Percentiles rank a stretch among this genome's conserved stretches.
Evolutionary conservation across 1,140 invertebrate species (phyloP).

Genomic region (Xylocopa sonorina): DNA sequence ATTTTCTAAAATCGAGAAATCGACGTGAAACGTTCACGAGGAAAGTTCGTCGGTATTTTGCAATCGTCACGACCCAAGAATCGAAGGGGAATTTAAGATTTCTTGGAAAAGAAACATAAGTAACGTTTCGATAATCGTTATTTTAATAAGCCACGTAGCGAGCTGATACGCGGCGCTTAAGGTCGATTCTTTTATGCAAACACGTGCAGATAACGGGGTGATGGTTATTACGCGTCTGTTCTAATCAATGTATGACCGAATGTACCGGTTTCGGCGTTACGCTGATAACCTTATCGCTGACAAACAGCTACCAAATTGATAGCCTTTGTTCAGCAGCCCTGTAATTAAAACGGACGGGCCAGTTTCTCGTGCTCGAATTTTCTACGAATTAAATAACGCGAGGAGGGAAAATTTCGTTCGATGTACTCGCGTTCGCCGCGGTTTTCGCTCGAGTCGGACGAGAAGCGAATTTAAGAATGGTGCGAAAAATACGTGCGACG

Average conservation of each 20-base stretch:
- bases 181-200: not conserved
- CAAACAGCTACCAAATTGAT: constrained; percentile 31
- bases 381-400: not conserved
- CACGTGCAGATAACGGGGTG: not conserved
- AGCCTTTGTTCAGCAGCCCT: not conserved
- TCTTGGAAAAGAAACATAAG: too few species aligned
- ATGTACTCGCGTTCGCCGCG: too few species aligned
- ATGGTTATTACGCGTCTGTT: constrained; percentile 4
- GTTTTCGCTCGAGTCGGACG: too few species aligned
- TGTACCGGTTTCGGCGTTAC: constrained; percentile 16
- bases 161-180: fast-evolving
- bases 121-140: not conserved
- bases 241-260: constrained; percentile 15
- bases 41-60: too few species aligned
- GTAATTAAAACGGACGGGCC: constrained; percentile 7
- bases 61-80: too few species aligned
- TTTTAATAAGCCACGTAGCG: not conserved
- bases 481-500: too few species aligned
- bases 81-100: too few species aligned
- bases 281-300: constrained; percentile 33
- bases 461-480: too few species aligned
- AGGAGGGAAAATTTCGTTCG: too few species aligned
- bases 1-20: too few species aligned
- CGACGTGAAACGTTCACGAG: too few species aligned
- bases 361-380: not conserved